These are phyloP conservation scores for Conomelus anceps DNA, from an alignment of 2,888 invertebrate genomes.

Conservation along the genomic window DNA sequence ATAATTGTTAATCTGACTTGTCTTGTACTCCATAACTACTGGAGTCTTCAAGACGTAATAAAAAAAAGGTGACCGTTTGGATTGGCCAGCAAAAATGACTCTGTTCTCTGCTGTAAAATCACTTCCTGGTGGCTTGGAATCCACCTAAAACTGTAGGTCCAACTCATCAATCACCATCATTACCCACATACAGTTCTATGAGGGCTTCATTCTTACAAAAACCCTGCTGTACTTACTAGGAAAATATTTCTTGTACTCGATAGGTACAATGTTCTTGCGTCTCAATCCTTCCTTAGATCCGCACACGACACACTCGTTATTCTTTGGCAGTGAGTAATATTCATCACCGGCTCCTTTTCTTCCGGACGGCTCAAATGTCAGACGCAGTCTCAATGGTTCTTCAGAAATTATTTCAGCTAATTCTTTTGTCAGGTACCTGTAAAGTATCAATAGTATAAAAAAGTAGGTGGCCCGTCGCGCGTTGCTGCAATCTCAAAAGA, in stretches of 20 bases:
- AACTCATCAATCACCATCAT: too few relatives aligned
- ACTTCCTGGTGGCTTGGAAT: too few relatives aligned
- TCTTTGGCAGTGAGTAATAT: slow-evolving; percentile 62
- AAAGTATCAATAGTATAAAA: slow-evolving; percentile 18
- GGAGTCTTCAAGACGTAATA: too few relatives aligned
- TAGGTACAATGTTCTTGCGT: slow-evolving; percentile 73
- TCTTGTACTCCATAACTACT: too few relatives aligned
- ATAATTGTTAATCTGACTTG: too few relatives aligned
- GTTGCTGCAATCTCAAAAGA: too few relatives aligned
- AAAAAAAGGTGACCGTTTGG: too few relatives aligned
- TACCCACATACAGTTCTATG: too few relatives aligned
- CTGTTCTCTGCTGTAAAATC: too few relatives aligned
- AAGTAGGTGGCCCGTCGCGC: too few relatives aligned
- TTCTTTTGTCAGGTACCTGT: slow-evolving; percentile 46
- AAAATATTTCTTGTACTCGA: slow-evolving; percentile 71
- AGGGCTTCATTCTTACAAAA: neutral
- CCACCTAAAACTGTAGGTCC: too few relatives aligned
- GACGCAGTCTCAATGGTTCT: slow-evolving; percentile 58
- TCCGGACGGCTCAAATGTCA: slow-evolving; percentile 72
- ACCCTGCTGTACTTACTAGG: slow-evolving; percentile 46
- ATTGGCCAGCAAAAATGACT: too few relatives aligned
- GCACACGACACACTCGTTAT: slow-evolving; percentile 47
- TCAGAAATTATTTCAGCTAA: slow-evolving; percentile 44
- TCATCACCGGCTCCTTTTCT: slow-evolving; percentile 62
- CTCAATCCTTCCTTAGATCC: slow-evolving; percentile 60